Evolutionary conservation across 2,113 vertebrate genomes (phyloP).

Genomic region (Capricornis sumatraensis): DNA sequence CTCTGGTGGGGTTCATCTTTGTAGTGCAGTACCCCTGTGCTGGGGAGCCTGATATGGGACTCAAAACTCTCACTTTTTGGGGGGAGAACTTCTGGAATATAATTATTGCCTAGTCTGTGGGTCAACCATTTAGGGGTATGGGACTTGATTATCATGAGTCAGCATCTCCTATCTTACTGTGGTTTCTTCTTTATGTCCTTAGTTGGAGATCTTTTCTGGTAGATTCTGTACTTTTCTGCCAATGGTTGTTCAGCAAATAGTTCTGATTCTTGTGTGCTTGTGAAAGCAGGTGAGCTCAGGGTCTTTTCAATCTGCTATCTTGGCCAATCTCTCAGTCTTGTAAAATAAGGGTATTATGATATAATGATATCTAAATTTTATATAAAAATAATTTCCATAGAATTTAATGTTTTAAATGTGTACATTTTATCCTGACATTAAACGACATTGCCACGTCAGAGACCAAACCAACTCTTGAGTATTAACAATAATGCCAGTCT

Average conservation of each 20-base stretch:
- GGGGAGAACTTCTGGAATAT: not conserved
- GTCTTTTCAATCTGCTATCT: not conserved
- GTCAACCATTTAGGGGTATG: not conserved
- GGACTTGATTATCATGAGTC: not conserved
- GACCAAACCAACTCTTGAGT: not conserved
- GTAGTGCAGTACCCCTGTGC: not conserved
- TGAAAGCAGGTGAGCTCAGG: not conserved
- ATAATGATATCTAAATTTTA: not conserved
- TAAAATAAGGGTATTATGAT: not conserved
- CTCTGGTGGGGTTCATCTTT: not conserved
- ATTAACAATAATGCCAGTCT: not conserved
- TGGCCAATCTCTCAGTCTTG: not conserved
- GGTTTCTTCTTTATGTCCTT: not conserved
- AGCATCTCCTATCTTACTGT: not conserved
- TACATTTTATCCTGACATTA: not conserved
- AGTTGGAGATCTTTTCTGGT: not conserved
- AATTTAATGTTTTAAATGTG: not conserved
- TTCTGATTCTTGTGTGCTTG: not conserved
- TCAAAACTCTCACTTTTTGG: accelerated
- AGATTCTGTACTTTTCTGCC: not conserved
- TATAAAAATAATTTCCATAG: not conserved
- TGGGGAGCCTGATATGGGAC: not conserved
- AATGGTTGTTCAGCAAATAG: not conserved
- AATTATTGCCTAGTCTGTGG: not conserved
- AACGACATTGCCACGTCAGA: not conserved